These are phyloP conservation scores for Rotaria socialis DNA, from an alignment of 2,888 invertebrate genomes.

Conservation along the genomic window DNA sequence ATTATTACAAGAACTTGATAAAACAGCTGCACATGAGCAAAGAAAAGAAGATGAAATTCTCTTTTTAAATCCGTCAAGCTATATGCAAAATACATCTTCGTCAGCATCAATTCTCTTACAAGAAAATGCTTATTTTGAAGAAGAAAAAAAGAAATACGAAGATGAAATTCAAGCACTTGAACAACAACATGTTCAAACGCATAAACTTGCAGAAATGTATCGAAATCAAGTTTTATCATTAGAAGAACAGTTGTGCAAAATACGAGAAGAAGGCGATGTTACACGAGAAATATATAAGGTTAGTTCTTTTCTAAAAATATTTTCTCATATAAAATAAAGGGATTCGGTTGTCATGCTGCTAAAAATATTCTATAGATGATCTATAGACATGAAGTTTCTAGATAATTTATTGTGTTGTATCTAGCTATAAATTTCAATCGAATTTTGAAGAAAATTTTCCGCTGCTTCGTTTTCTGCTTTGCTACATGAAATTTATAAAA, in stretches of 20 bases:
- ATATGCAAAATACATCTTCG: conserved; percentile 37
- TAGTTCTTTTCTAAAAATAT: neutral
- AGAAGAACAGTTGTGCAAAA: conserved; percentile 56
- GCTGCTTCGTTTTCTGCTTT: no score
- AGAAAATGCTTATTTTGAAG: conserved; percentile 38
- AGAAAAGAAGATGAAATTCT: conserved; percentile 47
- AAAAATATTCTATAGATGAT: no score
- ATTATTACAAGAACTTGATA: conserved; percentile 55
- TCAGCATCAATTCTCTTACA: neutral
- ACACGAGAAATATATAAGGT: conserved; percentile 58
- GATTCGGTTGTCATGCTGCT: no score
- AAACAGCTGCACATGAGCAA: conserved; percentile 49
- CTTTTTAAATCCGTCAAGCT: conserved; percentile 37
- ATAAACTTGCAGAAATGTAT: conserved; percentile 54
- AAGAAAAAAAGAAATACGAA: conserved; percentile 44
- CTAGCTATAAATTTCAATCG: no score
- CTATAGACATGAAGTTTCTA: no score
- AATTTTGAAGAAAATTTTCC: no score
- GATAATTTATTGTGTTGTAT: no score
- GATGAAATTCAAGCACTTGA: conserved; percentile 44
- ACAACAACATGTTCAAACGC: conserved; percentile 46
- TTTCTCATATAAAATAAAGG: neutral
- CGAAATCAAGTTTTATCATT: conserved; percentile 58
- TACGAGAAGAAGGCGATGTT: conserved; percentile 58
- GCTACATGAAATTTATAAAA: no score